Conservation (phyloP, 2,113 vertebrate species). For the Pao palembangensis region DNA sequence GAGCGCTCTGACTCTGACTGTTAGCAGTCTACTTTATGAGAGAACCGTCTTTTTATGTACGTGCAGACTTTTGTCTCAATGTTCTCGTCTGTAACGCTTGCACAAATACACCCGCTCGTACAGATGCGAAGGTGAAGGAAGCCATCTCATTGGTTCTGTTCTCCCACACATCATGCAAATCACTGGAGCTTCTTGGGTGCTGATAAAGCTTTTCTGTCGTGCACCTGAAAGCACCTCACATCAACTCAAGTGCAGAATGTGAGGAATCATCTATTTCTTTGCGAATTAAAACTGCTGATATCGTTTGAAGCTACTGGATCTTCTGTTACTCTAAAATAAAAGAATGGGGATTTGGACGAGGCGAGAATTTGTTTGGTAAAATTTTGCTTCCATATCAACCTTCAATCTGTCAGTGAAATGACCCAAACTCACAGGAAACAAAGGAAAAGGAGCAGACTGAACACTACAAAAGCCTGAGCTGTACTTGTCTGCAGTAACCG, state of each 20-base stretch:
- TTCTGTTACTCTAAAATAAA: too few relatives aligned
- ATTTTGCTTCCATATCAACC: conserved; percentile 5
- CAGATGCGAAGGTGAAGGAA: conserved; percentile 1
- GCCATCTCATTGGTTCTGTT: conserved; percentile 4
- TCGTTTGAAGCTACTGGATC: background rate
- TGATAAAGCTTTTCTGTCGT: background rate
- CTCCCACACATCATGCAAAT: conserved; percentile 8
- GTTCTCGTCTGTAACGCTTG: background rate
- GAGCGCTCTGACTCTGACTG: background rate
- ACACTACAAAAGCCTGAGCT: conserved; percentile 15
- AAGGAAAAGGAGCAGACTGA: conserved; percentile 28
- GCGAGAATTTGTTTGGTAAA: background rate
- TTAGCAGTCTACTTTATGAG: background rate
- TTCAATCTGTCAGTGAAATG: conserved; percentile 4
- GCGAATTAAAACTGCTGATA: too few relatives aligned
- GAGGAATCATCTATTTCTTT: background rate
- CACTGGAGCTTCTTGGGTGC: background rate
- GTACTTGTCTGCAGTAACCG: conserved; percentile 35
- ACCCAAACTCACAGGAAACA: conserved; percentile 9
- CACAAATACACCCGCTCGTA: background rate
- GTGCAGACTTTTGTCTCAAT: background rate
- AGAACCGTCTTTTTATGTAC: background rate
- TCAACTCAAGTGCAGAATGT: background rate
- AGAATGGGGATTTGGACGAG: background rate
- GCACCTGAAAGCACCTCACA: conserved; percentile 2